Percentiles rank a stretch among this genome's conserved stretches.
Conservation (phyloP, 2,113 vertebrate genomes). For the Psephotus haematonotus region DNA sequence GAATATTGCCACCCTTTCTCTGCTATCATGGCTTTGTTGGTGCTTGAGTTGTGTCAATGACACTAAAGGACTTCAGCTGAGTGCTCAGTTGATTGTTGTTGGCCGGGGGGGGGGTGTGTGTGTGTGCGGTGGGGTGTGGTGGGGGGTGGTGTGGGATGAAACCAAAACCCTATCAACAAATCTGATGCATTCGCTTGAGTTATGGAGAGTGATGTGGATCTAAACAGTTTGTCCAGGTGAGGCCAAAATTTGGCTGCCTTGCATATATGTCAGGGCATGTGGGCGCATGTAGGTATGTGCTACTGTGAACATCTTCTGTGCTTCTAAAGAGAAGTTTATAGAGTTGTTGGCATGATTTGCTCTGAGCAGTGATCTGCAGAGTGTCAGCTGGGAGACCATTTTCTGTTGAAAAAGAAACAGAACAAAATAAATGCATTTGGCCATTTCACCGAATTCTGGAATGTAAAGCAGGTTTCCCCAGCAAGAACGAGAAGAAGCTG, state of each 20-base stretch:
- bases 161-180: background rate
- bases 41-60: background rate
- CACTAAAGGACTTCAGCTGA: background rate
- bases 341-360: background rate
- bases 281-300: background rate
- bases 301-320: background rate
- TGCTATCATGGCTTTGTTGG: background rate
- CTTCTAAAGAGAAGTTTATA: background rate
- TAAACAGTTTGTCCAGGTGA: background rate
- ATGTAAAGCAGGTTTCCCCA: conserved; percentile 46
- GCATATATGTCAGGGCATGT: background rate
- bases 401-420: conserved; percentile 22
- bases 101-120: too few relatives aligned
- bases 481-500: background rate
- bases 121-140: too few relatives aligned
- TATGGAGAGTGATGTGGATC: background rate
- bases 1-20: background rate
- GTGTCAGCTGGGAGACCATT: conserved; percentile 17
- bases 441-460: conserved; percentile 23
- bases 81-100: background rate
- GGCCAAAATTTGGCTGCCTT: background rate
- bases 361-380: background rate
- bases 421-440: conserved; percentile 16
- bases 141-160: too few relatives aligned
- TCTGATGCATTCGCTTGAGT: background rate